Conservation (phyloP, 2,113 vertebrate species). For the Carassius gibelio region DNA sequence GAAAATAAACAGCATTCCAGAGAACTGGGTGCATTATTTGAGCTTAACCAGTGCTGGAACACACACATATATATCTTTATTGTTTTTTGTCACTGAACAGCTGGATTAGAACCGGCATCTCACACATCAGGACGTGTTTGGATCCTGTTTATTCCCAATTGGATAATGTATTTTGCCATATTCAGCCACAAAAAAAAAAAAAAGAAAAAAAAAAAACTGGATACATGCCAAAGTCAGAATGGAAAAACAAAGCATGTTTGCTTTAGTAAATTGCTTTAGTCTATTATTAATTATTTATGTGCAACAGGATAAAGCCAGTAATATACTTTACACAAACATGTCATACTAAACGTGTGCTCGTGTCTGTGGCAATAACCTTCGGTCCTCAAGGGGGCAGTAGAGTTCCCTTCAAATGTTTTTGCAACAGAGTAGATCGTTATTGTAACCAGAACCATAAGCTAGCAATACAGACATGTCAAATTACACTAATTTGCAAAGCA, state of each 20-base stretch:
- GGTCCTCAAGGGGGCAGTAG: not conserved
- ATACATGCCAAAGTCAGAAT: not conserved
- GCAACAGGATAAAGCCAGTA: not conserved
- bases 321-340: constrained; percentile 1
- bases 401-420: constrained; percentile 10
- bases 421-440: not conserved
- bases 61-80: not conserved
- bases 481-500: not conserved
- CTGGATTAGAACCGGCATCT: not conserved
- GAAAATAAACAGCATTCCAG: not conserved
- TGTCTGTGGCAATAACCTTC: not conserved
- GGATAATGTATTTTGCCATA: constrained; percentile 3
- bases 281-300: constrained; percentile 6
- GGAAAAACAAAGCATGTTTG: not conserved
- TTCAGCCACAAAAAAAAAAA: not conserved
- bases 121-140: not conserved
- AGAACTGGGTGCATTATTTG: constrained; percentile 9
- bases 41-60: not conserved
- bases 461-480: not conserved
- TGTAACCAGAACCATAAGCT: not conserved
- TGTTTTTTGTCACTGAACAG: not conserved
- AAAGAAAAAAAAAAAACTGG: not conserved
- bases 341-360: not conserved
- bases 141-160: not conserved
- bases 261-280: constrained; percentile 18